Evolutionary conservation across 2,113 vertebrate genomes (phyloP), one percentile per base, ranked within the genome.

Genomic region (Gambusia holbrooki): DNA sequence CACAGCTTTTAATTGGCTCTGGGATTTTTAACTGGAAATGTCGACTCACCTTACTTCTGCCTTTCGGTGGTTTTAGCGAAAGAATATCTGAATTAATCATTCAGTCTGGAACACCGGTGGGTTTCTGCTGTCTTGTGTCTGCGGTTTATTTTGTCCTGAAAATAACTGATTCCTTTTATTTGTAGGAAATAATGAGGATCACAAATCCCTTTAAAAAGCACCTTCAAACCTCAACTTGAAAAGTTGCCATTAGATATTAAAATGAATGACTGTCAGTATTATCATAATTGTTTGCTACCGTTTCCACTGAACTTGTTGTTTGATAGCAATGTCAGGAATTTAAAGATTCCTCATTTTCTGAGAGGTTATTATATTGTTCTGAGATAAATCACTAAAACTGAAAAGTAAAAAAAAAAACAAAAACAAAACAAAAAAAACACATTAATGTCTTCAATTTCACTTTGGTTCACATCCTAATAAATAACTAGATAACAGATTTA

Each of bases 1-100:
- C 84, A 71, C 89, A 86, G 79, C 79, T 84, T 82, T 84, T 86
- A 86, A 90, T 86, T 79, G 80, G 82, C 83, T 82, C 74, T 82
- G 71, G 79, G 83, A 78, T 66, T 37, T 33, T 13, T 29, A 79
- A 42, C 71, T 15, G 74, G 61, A 66, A 17, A 68, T 63, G 80
- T 71, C 83, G 77, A 83, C 17, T 42, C 72, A 65, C 58, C 27
- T 58, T 73, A 81, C 48, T 74, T 66, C 64, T 79, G 81, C 72
- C 76, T 71, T 73, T 7, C 73, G n/a, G 45, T 54, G n/a, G 67
- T 63, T 69, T 62, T 30, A n/a, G 29, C 19, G 15, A 22, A 25
- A 62, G 37, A 62, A 19, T 66, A n/a, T 25, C 25, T n/a, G 7
- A 58, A 25, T 58, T 19, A 33, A 61, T 60, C 65, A 25, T 42